Conservation (phyloP, 2,888 invertebrate species). For the Merodon equestris region DNA sequence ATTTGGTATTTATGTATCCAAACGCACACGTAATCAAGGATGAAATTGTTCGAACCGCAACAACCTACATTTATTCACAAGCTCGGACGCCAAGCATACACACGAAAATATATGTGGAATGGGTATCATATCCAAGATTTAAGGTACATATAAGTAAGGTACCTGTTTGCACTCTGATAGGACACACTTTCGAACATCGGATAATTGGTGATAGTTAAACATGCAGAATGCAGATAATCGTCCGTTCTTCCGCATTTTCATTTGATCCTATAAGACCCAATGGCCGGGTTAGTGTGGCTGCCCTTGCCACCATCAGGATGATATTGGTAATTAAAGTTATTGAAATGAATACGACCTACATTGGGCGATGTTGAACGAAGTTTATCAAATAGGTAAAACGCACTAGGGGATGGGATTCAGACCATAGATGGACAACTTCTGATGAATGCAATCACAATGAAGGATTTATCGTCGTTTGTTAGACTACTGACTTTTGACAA, state of each 20-base stretch:
- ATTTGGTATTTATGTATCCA: slow-evolving; percentile 23
- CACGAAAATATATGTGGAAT: too few species aligned
- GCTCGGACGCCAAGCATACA: not conserved
- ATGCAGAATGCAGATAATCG: slow-evolving; percentile 35
- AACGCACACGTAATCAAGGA: slow-evolving; percentile 6
- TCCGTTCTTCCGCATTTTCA: not conserved
- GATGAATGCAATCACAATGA: too few species aligned
- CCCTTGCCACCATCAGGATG: not conserved
- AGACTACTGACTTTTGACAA: too few species aligned
- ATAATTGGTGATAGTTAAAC: slow-evolving; percentile 22
- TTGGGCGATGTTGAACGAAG: not conserved
- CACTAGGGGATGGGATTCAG: too few species aligned
- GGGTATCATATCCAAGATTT: not conserved
- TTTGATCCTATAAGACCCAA: too few species aligned
- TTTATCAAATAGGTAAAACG: too few species aligned
- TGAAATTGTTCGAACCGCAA: slow-evolving; percentile 5
- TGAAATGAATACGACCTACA: not conserved
- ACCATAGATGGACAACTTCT: too few species aligned
- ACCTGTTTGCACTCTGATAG: not conserved
- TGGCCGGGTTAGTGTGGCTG: too few species aligned
- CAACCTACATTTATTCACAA: slow-evolving; percentile 15
- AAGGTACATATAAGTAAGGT: not conserved
- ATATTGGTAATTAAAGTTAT: slow-evolving; percentile 28
- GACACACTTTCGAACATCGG: slow-evolving; percentile 8
- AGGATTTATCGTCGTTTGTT: too few species aligned